These are phyloP conservation scores for Ditula angustiorana DNA, from an alignment of 2,888 invertebrate species.

Conservation along the genomic window DNA sequence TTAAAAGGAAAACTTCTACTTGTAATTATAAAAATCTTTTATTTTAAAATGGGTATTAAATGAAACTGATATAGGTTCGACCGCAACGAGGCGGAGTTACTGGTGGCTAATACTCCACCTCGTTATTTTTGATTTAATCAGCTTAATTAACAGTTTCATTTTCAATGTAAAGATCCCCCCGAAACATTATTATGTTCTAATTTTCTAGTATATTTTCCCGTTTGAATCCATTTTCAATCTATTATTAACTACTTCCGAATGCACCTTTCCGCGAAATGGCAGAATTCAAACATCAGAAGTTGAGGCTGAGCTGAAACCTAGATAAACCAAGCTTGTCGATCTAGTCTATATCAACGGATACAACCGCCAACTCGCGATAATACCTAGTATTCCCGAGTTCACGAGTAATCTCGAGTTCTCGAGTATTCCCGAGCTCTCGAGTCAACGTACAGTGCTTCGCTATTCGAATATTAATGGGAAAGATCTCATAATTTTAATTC, in stretches of 20 bases:
- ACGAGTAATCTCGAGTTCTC: background rate
- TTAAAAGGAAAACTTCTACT: background rate
- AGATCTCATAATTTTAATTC: background rate
- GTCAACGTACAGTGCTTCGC: background rate
- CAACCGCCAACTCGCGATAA: background rate
- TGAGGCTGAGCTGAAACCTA: background rate
- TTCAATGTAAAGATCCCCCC: too few relatives aligned
- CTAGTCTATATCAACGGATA: conserved; percentile 3
- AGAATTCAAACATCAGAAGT: background rate
- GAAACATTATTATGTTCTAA: too few relatives aligned
- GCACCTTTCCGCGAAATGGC: background rate
- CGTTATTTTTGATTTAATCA: too few relatives aligned
- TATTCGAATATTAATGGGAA: conserved; percentile 1
- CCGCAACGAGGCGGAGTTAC: background rate
- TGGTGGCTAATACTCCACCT: too few relatives aligned
- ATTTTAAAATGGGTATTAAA: background rate
- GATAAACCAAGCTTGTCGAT: background rate
- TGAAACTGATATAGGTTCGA: too few relatives aligned
- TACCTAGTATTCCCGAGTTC: background rate
- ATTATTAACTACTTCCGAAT: background rate
- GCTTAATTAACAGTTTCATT: too few relatives aligned
- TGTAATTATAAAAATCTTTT: background rate
- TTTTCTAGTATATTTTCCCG: too few relatives aligned
- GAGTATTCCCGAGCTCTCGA: background rate
- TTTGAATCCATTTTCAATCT: too few relatives aligned